Conservation (phyloP, 1,140 invertebrate genomes). For the Prorops nasuta region DNA sequence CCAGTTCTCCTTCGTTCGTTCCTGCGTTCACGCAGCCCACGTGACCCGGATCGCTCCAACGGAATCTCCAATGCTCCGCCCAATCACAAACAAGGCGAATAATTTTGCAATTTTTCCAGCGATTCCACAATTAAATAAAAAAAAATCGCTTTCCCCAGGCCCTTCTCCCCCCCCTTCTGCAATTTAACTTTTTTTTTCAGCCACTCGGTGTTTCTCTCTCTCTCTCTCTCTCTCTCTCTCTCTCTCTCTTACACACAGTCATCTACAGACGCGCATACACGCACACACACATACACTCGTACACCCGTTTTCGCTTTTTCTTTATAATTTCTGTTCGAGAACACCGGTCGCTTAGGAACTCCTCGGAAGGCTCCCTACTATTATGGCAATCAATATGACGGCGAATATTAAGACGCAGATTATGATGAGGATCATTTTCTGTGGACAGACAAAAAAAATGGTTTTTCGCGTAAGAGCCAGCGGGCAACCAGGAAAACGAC, state of each 20-base stretch:
- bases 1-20: too few species aligned
- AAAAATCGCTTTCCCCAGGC: too few species aligned
- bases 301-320: not conserved
- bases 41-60: too few species aligned
- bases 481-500: not conserved
- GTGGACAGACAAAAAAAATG: slow-evolving; percentile 66
- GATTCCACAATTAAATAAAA: too few species aligned
- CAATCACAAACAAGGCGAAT: too few species aligned
- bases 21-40: too few species aligned
- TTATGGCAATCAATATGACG: slow-evolving; percentile 53
- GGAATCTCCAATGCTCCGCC: too few species aligned
- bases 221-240: slow-evolving; percentile 13
- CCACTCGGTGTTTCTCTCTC: slow-evolving; percentile 6
- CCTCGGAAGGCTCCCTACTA: slow-evolving; percentile 45
- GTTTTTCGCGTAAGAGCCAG: not conserved
- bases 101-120: too few species aligned
- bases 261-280: slow-evolving; percentile 9
- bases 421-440: slow-evolving; percentile 84
- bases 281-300: not conserved
- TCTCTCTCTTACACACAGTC: slow-evolving; percentile 3
- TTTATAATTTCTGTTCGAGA: not conserved
- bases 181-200: too few species aligned
- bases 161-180: too few species aligned
- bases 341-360: slow-evolving; percentile 40
- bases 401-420: slow-evolving; percentile 68